Evolutionary conservation across 1,140 invertebrate genomes (phyloP), one percentile per base, ranked within the genome.

Genomic region (Potamilus streckersoni): DNA sequence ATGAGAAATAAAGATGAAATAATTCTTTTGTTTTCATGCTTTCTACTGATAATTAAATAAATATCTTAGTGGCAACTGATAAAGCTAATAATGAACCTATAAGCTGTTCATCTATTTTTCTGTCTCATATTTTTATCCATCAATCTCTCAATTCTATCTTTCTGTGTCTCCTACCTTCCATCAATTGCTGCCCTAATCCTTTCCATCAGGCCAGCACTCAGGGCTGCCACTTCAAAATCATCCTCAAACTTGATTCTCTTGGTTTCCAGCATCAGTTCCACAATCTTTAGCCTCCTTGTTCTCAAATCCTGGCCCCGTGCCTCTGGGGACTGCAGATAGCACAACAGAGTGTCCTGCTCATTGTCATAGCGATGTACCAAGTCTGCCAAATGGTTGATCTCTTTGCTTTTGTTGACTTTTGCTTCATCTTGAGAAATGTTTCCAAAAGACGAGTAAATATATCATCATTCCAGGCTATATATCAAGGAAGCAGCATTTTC

Each of bases 381-480:
- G 64, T 88, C 86, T 74, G 84, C 86, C 15, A 88, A 75, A 55
- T 83, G 60, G 66, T 88, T 88, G 13, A 83, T 61, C 3, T 75
- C 69, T 27, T 77, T 65, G 12, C 38, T 57, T 16, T 74, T 62
- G 55, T 72, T 75, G 20, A 74, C 62, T 11, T 79, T 73, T 16
- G 62, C 68, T 68, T 83, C 82, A 80, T 82, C 82, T 83, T 71
- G 27, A 75, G 78, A 17, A 4, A 71, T 19, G 16, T 14, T 19
- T 57, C 56, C 16, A 57, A 11, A 57, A 27, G 38, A 49, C 11
- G 11, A 49, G 11, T 49, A 49, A 49, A 49, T 49, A 11, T 49
- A 49, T 49, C 11, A 11, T 49, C 38, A 49, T 49, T 49, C 6
- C 11, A 11, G 4, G 38, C 38, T 49, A 49, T 49, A 49, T 49